A percentile compares a stretch with the other conserved stretches of the same genome.
These are phyloP conservation scores for Epicauta chinensis DNA, from an alignment of 1,140 invertebrate species.

Conservation along the genomic window DNA sequence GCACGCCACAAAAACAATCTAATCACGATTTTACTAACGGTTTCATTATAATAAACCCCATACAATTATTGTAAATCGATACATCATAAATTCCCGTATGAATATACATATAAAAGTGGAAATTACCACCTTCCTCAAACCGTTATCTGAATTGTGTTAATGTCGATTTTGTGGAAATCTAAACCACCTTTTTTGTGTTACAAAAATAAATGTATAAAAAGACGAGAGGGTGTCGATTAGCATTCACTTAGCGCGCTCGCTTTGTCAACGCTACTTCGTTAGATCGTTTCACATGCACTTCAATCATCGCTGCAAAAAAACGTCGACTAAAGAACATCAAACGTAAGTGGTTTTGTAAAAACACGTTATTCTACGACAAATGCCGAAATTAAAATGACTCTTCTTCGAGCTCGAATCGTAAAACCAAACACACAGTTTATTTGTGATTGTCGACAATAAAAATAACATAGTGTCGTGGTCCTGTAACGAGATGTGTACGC, in stretches of 20 bases:
- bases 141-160: too few relatives aligned
- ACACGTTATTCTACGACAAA: constrained; percentile 14
- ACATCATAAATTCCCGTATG: constrained; percentile 4
- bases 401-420: too few relatives aligned
- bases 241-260: constrained; percentile 12
- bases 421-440: too few relatives aligned
- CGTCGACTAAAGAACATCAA: constrained; percentile 12
- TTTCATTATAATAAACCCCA: constrained; percentile 29
- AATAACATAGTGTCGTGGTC: neutral
- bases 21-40: constrained; percentile 20
- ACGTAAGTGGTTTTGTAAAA: constrained; percentile 17
- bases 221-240: constrained; percentile 11
- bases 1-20: constrained; percentile 31
- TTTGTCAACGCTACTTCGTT: constrained; percentile 16
- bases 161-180: too few relatives aligned
- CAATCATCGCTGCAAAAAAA: constrained; percentile 17
- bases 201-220: too few relatives aligned
- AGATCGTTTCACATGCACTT: constrained; percentile 15
- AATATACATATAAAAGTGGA: neutral
- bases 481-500: constrained; percentile 14
- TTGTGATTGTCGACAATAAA: too few relatives aligned
- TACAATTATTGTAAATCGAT: neutral
- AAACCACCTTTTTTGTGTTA: too few relatives aligned
- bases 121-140: neutral
- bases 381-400: constrained; percentile 11